These are phyloP conservation scores for Drosophila silvestris DNA, from an alignment of 2,888 invertebrate genomes.

Conservation along the genomic window DNA sequence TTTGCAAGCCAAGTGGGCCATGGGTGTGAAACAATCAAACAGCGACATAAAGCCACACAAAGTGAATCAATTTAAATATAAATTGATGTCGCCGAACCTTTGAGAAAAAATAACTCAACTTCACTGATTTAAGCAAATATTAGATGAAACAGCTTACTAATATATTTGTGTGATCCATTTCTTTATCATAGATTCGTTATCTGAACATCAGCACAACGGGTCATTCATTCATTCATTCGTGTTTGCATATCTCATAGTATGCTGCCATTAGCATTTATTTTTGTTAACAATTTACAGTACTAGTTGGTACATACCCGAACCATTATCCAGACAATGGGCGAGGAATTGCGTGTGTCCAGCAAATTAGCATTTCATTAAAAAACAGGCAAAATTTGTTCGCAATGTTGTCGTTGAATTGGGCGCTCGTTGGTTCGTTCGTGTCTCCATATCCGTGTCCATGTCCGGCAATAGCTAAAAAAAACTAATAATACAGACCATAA, in stretches of 20 bases:
- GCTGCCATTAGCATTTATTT: conserved; percentile 7
- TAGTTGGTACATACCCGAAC: conserved; percentile 10
- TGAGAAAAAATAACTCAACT: background rate
- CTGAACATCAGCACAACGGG: background rate
- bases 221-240: conserved; percentile 15
- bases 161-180: background rate
- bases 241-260: conserved; percentile 26
- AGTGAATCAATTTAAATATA: conserved; percentile 32
- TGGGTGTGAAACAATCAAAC: conserved; percentile 30
- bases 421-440: conserved; percentile 32
- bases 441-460: conserved; percentile 26
- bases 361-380: conserved; percentile 78
- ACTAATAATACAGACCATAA: conserved; percentile 31
- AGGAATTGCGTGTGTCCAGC: conserved; percentile 62
- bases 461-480: conserved; percentile 22
- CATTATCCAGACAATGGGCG: conserved; percentile 42
- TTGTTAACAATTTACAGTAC: conserved; percentile 11
- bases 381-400: conserved; percentile 70
- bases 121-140: background rate
- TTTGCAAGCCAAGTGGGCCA: conserved; percentile 54
- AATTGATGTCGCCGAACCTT: conserved; percentile 7
- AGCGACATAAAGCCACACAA: conserved; percentile 4
- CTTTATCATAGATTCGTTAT: background rate
- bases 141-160: background rate
- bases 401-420: conserved; percentile 65